Evolutionary conservation across 2,888 invertebrate genomes (phyloP).

Genomic region (Salticus scenicus): DNA sequence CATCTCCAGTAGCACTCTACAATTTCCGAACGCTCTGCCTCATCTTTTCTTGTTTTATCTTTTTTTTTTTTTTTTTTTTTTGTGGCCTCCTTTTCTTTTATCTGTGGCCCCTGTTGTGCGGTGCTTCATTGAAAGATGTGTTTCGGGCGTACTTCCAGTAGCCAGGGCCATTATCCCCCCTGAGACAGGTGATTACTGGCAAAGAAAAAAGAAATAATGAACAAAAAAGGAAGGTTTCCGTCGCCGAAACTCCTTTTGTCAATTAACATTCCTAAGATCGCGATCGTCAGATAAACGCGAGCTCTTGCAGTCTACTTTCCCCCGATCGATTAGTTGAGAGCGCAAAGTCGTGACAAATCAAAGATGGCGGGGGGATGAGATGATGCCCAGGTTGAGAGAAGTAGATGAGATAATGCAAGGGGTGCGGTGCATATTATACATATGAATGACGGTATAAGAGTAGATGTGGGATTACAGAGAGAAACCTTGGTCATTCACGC

Average conservation of each 20-base stretch:
- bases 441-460: neutral
- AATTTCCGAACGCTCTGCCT: neutral
- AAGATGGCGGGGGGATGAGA: neutral
- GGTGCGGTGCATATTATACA: slow-evolving; percentile 5
- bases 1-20: neutral
- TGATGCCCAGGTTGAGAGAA: neutral
- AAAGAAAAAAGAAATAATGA: slow-evolving; percentile 28
- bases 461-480: too few relatives aligned
- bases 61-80: slow-evolving; percentile 18
- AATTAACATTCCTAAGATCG: slow-evolving; percentile 66
- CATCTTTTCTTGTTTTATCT: too few relatives aligned
- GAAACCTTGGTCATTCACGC: too few relatives aligned
- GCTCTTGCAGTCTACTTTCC: neutral
- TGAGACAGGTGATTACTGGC: slow-evolving; percentile 61
- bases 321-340: slow-evolving; percentile 48
- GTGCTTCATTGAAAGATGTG: slow-evolving; percentile 31
- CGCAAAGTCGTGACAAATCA: slow-evolving; percentile 67
- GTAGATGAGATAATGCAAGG: slow-evolving; percentile 7
- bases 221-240: slow-evolving; percentile 31
- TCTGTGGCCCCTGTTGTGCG: neutral
- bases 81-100: neutral
- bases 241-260: slow-evolving; percentile 63
- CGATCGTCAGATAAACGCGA: slow-evolving; percentile 46
- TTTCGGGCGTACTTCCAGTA: slow-evolving; percentile 61
- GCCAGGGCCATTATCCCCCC: slow-evolving; percentile 58